These are phyloP conservation scores for Vultur gryphus DNA, from an alignment of 2,797 vertebrate species.

Conservation along the genomic window DNA sequence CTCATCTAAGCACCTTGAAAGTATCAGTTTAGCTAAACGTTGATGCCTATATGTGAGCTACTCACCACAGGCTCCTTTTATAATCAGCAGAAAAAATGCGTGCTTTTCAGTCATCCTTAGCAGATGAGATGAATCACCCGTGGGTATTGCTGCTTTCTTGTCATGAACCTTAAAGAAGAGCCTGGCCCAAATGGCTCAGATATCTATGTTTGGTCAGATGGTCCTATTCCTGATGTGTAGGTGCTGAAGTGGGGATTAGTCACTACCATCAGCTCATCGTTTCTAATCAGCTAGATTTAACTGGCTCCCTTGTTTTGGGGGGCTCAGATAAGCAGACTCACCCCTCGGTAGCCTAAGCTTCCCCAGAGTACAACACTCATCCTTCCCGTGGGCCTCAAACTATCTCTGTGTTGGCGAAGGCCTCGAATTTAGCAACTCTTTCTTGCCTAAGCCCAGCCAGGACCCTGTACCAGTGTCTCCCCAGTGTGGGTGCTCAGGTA, in stretches of 20 bases:
- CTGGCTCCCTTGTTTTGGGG: background rate
- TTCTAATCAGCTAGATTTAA: background rate
- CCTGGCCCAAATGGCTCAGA: background rate
- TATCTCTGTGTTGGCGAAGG: background rate
- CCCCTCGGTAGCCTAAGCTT: background rate
- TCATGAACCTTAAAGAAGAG: background rate
- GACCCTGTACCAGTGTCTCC: background rate
- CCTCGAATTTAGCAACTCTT: background rate
- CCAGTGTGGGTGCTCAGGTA: background rate
- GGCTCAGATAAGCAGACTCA: background rate
- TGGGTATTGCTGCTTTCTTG: background rate
- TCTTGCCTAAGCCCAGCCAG: background rate
- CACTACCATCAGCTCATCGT: background rate
- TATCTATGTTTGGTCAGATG: background rate
- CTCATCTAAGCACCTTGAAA: background rate
- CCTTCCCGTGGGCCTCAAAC: background rate
- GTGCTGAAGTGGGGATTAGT: background rate
- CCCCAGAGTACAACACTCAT: background rate
- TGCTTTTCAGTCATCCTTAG: background rate
- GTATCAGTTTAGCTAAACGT: background rate
- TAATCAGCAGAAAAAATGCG: background rate
- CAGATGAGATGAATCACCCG: background rate
- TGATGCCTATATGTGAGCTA: rapidly evolving
- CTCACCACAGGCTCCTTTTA: background rate
- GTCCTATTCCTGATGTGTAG: background rate